These are phyloP conservation scores for Equus quagga DNA, from an alignment of 2,113 vertebrate genomes.

Conservation along the genomic window DNA sequence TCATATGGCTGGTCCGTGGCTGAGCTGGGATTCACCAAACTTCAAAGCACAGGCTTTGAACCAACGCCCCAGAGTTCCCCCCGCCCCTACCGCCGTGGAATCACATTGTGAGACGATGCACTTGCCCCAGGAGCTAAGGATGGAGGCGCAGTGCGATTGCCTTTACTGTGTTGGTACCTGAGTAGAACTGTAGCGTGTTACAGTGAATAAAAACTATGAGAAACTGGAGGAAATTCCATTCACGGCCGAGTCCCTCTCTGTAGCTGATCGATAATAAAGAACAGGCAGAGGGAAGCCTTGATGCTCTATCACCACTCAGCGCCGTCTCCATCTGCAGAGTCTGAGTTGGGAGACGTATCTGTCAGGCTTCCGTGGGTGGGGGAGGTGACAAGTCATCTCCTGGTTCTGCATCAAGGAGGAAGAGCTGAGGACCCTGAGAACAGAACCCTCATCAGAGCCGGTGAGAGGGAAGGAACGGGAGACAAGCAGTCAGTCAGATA, in stretches of 20 bases:
- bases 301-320: neutral
- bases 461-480: neutral
- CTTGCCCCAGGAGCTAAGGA: neutral
- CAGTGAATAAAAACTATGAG: neutral
- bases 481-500: neutral
- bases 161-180: neutral
- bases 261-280: neutral
- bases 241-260: neutral
- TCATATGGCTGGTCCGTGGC: neutral
- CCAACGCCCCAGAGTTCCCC: no score
- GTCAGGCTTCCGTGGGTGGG: neutral
- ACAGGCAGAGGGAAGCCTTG: neutral
- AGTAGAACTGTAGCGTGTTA: accelerated
- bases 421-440: no score
- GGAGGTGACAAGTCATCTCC: neutral
- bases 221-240: no score
- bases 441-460: accelerated
- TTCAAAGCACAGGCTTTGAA: neutral
- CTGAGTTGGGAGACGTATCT: no score
- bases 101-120: no score
- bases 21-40: neutral
- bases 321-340: neutral
- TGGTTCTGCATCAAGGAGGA: accelerated
- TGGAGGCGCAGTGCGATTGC: neutral
- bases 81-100: no score